Conservation (phyloP, 2,113 vertebrate genomes). For the Podilymbus podiceps region DNA sequence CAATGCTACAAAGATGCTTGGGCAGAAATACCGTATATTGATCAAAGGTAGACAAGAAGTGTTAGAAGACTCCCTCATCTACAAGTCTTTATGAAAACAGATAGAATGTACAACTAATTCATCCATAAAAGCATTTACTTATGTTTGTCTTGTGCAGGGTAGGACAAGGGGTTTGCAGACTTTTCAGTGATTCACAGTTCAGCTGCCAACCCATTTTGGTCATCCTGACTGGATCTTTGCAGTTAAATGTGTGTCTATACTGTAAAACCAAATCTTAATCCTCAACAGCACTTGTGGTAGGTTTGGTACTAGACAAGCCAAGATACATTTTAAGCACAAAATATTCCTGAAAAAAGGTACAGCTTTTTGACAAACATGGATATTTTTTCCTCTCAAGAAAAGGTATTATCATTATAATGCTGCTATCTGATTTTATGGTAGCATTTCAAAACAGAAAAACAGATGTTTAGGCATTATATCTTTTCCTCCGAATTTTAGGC, state of each 20-base stretch:
- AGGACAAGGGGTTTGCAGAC: background rate
- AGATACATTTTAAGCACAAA: background rate
- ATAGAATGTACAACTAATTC: background rate
- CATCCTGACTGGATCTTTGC: background rate
- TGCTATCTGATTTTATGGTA: background rate
- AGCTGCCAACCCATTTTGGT: background rate
- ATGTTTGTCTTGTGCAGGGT: background rate
- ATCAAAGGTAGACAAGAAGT: background rate
- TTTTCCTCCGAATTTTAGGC: background rate
- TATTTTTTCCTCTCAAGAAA: background rate
- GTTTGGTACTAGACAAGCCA: background rate
- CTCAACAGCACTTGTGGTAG: background rate
- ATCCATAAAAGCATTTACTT: background rate
- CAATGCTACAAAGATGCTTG: background rate
- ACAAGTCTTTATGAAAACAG: background rate
- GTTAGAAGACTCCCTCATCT: too few species aligned
- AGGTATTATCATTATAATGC: background rate
- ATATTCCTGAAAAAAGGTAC: background rate
- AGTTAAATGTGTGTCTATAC: background rate
- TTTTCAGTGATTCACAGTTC: background rate
- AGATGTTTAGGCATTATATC: background rate
- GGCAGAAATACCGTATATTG: background rate
- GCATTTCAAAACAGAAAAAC: background rate
- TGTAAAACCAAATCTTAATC: background rate
- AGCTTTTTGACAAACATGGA: background rate